Evolutionary conservation across 2,113 vertebrate species (phyloP).

Genomic region (Pygathrix nemaeus): DNA sequence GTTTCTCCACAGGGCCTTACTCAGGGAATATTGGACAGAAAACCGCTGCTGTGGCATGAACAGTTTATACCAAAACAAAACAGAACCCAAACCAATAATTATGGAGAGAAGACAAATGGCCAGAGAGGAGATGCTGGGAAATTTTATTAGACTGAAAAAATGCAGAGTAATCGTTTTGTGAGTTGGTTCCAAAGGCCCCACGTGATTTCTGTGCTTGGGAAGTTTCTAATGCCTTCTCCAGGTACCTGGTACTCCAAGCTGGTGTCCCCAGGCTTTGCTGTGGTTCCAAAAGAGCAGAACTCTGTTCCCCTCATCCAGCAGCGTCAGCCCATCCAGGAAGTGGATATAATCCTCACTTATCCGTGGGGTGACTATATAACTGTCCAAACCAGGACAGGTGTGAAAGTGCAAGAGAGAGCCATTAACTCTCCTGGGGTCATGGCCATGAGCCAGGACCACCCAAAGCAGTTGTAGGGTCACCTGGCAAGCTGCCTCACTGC

Average conservation of each 20-base stretch:
- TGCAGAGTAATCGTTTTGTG: neutral
- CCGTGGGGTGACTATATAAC: rapidly evolving
- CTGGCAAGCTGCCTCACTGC: neutral
- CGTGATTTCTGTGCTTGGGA: neutral
- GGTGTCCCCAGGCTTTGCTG: neutral
- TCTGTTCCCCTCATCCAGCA: no score
- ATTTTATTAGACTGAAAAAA: neutral
- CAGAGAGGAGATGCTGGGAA: neutral
- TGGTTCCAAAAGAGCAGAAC: neutral
- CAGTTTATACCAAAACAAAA: neutral
- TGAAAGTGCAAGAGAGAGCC: no score
- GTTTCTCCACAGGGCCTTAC: neutral
- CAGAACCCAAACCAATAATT: neutral
- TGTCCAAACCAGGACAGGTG: neutral
- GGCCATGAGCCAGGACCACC: neutral
- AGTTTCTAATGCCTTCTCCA: rapidly evolving
- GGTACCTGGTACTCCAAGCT: neutral
- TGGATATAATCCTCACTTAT: neutral
- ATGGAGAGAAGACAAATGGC: neutral
- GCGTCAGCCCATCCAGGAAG: neutral
- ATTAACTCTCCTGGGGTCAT: rapidly evolving
- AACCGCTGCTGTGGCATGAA: neutral
- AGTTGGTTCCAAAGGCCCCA: neutral
- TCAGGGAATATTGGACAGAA: neutral
- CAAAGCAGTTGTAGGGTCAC: neutral